Conservation (phyloP, 2,113 vertebrate genomes). For the Colaptes auratus region DNA sequence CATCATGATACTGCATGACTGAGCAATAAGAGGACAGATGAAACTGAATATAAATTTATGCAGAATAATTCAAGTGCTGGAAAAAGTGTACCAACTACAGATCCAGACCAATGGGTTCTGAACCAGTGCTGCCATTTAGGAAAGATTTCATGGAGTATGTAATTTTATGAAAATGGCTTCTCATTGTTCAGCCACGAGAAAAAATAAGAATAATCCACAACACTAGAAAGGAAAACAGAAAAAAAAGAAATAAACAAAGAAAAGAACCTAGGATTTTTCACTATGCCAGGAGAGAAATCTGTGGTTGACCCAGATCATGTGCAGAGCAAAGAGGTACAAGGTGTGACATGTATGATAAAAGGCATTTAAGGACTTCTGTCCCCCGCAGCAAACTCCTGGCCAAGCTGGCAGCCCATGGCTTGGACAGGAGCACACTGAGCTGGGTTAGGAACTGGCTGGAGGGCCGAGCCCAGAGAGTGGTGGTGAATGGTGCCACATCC, state of each 20-base stretch:
- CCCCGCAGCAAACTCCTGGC: too few relatives aligned
- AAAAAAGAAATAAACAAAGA: not conserved
- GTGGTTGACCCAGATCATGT: not conserved
- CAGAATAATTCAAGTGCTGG: not conserved
- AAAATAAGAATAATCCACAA: conserved; percentile 7
- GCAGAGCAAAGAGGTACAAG: conserved; percentile 9
- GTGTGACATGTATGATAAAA: not conserved
- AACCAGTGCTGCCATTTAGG: not conserved
- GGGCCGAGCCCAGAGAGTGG: too few relatives aligned
- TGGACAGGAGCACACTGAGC: too few relatives aligned
- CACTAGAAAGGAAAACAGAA: not conserved
- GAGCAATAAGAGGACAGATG: not conserved
- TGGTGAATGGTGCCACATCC: too few relatives aligned
- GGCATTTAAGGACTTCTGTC: conserved; percentile 13
- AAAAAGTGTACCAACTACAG: not conserved
- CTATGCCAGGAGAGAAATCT: not conserved
- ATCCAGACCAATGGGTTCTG: not conserved
- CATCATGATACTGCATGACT: not conserved
- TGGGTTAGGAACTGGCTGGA: too few relatives aligned
- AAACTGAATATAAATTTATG: not conserved
- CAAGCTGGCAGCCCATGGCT: too few relatives aligned
- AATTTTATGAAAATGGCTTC: not conserved
- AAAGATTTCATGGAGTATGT: not conserved
- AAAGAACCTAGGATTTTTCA: not conserved
- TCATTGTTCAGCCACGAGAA: not conserved